Base-by-base conservation (phyloP, 1,140 invertebrate genomes). In the Drosophila subobscura region DNA sequence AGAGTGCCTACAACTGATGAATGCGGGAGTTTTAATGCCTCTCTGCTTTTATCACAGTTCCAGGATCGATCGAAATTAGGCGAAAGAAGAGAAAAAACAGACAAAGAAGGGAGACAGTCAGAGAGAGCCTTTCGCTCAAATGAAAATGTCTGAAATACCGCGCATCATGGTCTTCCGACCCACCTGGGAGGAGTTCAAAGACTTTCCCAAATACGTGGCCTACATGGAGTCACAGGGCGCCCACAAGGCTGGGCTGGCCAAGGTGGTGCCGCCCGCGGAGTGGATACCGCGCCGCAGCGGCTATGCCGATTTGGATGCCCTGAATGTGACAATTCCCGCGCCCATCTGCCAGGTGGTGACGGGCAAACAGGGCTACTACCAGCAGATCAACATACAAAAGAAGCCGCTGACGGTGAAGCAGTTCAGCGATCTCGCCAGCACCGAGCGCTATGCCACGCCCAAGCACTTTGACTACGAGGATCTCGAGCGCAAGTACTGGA, bases 401-500 rank as follows among this genome's bases (percentile, higher is more conserved):
- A 98, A 98, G 90, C 92, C 96, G 0, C 96, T 99, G 94, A 96
- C 95, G 1, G 96, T 99, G 0, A 94, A 95, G 75, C 97, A 99
- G 61, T 99, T 98, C 91, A 94, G 95, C 47, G 95, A 96, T 29
- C 78, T 99, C 72, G 98, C 98, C 0, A 95, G 94, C 72, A 95
- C 95, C 0, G 94, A 95, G 4, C 93, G 95, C 54, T 98, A 98
- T 90, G 93, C 93, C 42, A 97, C 98, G 4, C 98, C 98, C 2
- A 93, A 93, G 47, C 97, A 98, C 92, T 96, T 95, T 76, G 97
- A 98, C 88, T 98, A 96, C 92, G 97, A 99, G 84, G 98, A 99
- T 90, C 91, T 99, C n/a, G 98, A 99, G 90, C 92, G 98, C 20
- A 99, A 98, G 88, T 99, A 99, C 91, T 99, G 98, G 98, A 99